Conservation (phyloP, 2,797 vertebrate species). For the Microchirus variegatus region DNA sequence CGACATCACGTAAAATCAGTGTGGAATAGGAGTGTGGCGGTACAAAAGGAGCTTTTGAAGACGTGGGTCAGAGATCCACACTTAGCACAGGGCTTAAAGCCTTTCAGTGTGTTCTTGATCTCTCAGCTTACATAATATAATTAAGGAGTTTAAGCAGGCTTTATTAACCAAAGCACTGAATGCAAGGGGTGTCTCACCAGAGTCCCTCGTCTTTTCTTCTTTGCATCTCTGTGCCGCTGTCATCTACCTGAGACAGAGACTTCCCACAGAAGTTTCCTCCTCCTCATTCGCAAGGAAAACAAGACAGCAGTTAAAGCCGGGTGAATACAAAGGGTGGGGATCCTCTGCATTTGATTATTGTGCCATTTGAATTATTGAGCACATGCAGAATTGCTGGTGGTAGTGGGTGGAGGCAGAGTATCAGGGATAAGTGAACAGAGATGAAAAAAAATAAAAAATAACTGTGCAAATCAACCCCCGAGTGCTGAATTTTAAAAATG, state of each 20-base stretch:
- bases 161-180: constrained; percentile 72
- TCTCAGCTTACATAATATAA: constrained; percentile 80
- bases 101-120: constrained; percentile 75
- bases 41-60: constrained; percentile 37
- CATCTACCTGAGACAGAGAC: constrained; percentile 33
- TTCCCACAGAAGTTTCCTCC: constrained; percentile 38
- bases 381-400: constrained; percentile 47
- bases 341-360: constrained; percentile 67
- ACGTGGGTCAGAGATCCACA: constrained; percentile 29
- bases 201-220: constrained; percentile 18
- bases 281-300: constrained; percentile 44
- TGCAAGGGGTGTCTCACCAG: constrained; percentile 49
- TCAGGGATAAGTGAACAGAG: constrained; percentile 47
- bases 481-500: constrained; percentile 66
- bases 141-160: constrained; percentile 80
- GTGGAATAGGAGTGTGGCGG: constrained; percentile 37
- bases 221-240: constrained; percentile 34
- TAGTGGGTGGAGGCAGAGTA: constrained; percentile 42
- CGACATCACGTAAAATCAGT: constrained; percentile 22
- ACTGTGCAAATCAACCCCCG: constrained; percentile 69
- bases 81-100: constrained; percentile 45
- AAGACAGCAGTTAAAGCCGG: constrained; percentile 45
- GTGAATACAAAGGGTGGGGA: constrained; percentile 48
- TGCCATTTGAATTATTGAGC: constrained; percentile 73
- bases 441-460: constrained; percentile 51